Base-by-base conservation (phyloP, 2,797 vertebrate species). In the Sebastes itinus region DNA sequence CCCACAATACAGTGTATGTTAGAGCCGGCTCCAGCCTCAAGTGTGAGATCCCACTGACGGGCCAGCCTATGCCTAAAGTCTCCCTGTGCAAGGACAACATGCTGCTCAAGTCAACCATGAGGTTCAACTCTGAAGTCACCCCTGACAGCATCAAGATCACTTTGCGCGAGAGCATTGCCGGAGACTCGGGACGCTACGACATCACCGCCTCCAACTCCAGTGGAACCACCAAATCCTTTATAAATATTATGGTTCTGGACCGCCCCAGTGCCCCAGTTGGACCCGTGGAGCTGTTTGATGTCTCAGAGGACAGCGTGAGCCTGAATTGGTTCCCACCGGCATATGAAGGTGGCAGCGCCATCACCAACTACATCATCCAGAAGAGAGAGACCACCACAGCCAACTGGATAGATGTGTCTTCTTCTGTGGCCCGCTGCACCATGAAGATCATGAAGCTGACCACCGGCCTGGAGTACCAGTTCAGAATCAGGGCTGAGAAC, bases 401-500 rank as follows among this genome's bases (percentile, higher is more conserved):
- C 69, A 97, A 95, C 69, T 99, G 99, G 99, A 94, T 95, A 60
- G 99, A 99, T 76, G 96, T 99, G 16, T 99, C 98, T 64, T 96
- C 98, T 80, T 97, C 97, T 0, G 97, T 98, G 77, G 98, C 98
- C 75, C 97, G 98, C 88, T 99, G 96, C 82, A 94, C 94, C 67
- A 97, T 98, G 77, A 99, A 98, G 94, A 95, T 99, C 65, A 96
- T 97, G 97, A 99, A 96, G 89, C 94, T 99, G 73, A 97, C 95
- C 61, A 98, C 95, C 73, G 97, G 98, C 83, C 94, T 99, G 88
- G 98, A 99, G 87, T 99, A 99, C 87, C 99, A 99, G 77, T 99
- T 99, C 96, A 98, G 98, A 85, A 97, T 99, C 87, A 97, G 96
- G 88, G 98, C 99, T 86, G 99, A 99, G 91, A 99, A 99, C 87